Conservation (phyloP, 2,888 invertebrate species). For the Aethes cnicana region DNA sequence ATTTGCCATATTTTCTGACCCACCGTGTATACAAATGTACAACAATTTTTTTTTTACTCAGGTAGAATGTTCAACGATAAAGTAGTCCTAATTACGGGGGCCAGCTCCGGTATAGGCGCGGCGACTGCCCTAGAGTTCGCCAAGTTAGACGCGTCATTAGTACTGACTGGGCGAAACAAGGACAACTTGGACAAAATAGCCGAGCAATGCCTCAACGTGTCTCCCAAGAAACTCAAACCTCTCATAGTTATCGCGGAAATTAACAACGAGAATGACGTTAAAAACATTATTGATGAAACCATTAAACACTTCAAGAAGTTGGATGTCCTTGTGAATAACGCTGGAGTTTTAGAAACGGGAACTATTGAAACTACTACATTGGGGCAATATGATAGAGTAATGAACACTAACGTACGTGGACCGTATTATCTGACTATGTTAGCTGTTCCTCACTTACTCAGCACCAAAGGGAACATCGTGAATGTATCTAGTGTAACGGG, state of each 20-base stretch:
- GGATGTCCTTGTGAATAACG: conserved; percentile 92
- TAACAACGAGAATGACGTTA: conserved; percentile 85
- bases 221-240: conserved; percentile 66
- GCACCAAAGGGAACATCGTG: conserved; percentile 92
- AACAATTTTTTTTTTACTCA: conserved; percentile 36
- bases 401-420: conserved; percentile 92
- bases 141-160: conserved; percentile 83
- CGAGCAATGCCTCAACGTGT: conserved; percentile 74
- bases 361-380: conserved; percentile 91
- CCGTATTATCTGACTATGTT: conserved; percentile 90
- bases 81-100: conserved; percentile 85
- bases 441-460: conserved; percentile 90
- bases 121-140: conserved; percentile 87
- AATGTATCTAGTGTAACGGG: conserved; percentile 97
- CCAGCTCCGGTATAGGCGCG: conserved; percentile 89
- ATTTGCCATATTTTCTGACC: too few species aligned
- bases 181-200: conserved; percentile 85
- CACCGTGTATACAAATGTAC: too few species aligned
- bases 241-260: conserved; percentile 84
- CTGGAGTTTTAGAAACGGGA: conserved; percentile 91
- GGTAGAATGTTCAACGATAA: conserved; percentile 77
- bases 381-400: conserved; percentile 92
- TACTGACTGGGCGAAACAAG: conserved; percentile 86
- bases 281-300: conserved; percentile 85
- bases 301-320: conserved; percentile 85